phyloP scores from a whole-genome alignment of 1,140 invertebrate species.

The Orchesella cincta region DNA sequence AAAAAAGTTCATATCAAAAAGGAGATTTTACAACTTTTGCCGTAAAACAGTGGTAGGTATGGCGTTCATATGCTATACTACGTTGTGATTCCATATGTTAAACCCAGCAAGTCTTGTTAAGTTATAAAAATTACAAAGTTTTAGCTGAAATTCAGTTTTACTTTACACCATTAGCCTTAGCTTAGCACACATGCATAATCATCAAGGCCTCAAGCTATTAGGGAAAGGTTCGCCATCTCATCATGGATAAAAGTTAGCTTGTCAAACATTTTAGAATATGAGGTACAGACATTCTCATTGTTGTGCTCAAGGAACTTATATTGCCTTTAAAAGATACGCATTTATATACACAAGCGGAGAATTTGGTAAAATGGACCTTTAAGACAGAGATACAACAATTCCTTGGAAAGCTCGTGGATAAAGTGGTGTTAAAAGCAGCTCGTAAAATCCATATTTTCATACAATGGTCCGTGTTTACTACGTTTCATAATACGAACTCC shows the following conservation, averaged over 20 bases:
- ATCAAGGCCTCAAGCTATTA: neutral
- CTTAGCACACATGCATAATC: too few species aligned
- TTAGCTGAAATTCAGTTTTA: too few species aligned
- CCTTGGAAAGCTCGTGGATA: conserved; percentile 3
- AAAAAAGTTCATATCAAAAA: neutral
- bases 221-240: neutral
- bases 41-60: conserved; percentile 14
- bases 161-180: too few species aligned
- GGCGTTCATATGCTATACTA: too few species aligned
- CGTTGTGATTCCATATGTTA: conserved; percentile 5
- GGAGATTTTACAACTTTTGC: neutral
- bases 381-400: too few species aligned
- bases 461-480: neutral
- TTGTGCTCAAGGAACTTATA: too few species aligned
- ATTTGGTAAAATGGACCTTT: too few species aligned
- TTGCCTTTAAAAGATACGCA: too few species aligned
- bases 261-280: too few species aligned
- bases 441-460: conserved; percentile 43
- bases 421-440: conserved; percentile 50
- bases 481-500: neutral
- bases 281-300: neutral
- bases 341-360: too few species aligned
- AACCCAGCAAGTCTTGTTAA: neutral
- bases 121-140: neutral
- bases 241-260: neutral